Base-by-base conservation (phyloP, 2,797 vertebrate genomes). In the Acanthiza pusilla region DNA sequence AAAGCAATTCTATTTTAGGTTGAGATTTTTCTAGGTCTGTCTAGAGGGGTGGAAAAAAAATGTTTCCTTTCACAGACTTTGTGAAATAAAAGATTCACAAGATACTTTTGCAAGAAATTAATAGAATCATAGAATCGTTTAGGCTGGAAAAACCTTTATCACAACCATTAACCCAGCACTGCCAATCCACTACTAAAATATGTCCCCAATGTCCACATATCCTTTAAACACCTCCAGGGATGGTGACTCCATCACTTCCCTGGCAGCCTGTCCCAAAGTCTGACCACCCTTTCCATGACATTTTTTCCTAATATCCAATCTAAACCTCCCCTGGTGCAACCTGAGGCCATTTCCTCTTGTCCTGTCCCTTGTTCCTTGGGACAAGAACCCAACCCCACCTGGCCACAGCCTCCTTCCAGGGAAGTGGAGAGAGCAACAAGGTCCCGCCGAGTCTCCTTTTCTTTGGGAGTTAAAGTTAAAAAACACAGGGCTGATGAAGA, bases 161-260 rank as follows among this genome's bases (percentile, higher is more conserved):
- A 32, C 36, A 80, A 17, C 16, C 5, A 11, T 27, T 30, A 53
- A 70, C 30, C 27, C 47, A 58, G 34, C 45, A 54, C 27, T 63
- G 45, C 20, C 45, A 72, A 72, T 16, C 11, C 40, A 38, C 14
- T 40, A 27, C 20, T 34, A 19, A n/a, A 17, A 32, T 14, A 15
- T 1, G 2, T 10, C 21, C 34, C 76, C 16, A 17, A 13, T 16
- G 19, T 15, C 36, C 23, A 3, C 6, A 10, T 1, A 5, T 11
- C 38, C 30, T 45, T 54, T 10, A 58, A 51, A 11, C 32, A 53
- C 14, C 38, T 36, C 30, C 76, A 80, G 43, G 38, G 21, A 57
- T 10, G 13, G 13, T 8, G 70, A 32, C n/a, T 60, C 65, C 54
- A 43, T 15, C 68, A 48, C 16, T 2, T 26, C 27, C 20, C 20